Evolutionary conservation across 2,888 invertebrate species (phyloP), one percentile per base, ranked within the genome.

Genomic region (Timema podura): DNA sequence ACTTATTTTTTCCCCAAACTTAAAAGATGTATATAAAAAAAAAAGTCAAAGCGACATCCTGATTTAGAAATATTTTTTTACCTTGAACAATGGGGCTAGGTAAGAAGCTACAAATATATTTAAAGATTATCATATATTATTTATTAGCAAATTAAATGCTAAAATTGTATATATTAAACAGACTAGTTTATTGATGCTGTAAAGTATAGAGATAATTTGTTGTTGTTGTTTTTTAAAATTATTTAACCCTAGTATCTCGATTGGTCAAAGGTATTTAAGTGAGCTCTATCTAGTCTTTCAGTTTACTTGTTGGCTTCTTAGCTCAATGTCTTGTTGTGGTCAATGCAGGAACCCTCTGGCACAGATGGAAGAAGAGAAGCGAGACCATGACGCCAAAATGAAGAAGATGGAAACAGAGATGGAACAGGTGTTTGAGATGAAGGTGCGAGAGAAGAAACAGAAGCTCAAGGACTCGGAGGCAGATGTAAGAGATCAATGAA

Each of bases 341-440:
- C 30, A 30, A 82, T 83, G 16, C 83, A 95, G 95, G 89, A 98
- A 98, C 85, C 99, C 99, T 65, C 85, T 99, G 80, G 95, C 97
- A 70, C 97, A 97, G 83, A 94, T 99, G 92, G 98, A 98, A 81
- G 97, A 98, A 80, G 98, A 98, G 81, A 96, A 96, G 81, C 89
- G 93, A 73, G 96, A 97, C 78, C 98, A 98, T 78, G 96, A 97
- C 80, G 87, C 89, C 74, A 96, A 96, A 82, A 95, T 98, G 93
- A 97, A 97, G 84, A 97, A 97, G 82, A 96, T 96, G 95, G 98
- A 98, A 82, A 91, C 91, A 59, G 98, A 98, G 82, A 96, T 98
- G 96, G 98, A 98, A 81, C 96, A 96, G 84, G 98, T 98, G 75
- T 98, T 98, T 82, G 96, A 98, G 81, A 94, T 95, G 91, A 98